Evolutionary conservation across 2,113 vertebrate species (phyloP).

Genomic region (rat (Rattus norvegicus)): DNA sequence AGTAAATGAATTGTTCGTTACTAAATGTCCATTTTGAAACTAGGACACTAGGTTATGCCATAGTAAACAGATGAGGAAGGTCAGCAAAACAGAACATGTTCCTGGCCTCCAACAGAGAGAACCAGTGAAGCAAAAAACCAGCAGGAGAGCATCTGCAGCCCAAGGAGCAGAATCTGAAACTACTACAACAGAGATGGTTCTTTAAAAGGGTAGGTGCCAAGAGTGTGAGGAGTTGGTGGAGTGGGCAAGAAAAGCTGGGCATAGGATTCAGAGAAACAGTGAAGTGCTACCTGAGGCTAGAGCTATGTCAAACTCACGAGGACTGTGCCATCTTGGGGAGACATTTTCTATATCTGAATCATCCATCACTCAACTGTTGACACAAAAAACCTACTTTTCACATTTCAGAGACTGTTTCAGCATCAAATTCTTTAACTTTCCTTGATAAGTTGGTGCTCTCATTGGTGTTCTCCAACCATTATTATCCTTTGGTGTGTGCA

Average conservation of each 20-base stretch:
- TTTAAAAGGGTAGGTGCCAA: not conserved
- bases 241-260: not conserved
- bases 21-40: not conserved
- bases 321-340: not conserved
- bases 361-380: not conserved
- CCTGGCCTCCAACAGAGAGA: not conserved
- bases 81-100: not conserved
- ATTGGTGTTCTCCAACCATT: not conserved
- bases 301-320: not conserved
- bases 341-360: not conserved
- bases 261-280: not conserved
- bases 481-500: not conserved
- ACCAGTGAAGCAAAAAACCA: not conserved
- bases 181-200: not conserved
- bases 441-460: not conserved
- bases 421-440: not conserved
- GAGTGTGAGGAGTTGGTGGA: rapidly evolving
- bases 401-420: not conserved
- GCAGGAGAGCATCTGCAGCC: not conserved
- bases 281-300: not conserved
- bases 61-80: not conserved
- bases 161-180: not conserved
- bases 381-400: not conserved
- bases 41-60: not conserved
- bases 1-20: not conserved